Evolutionary conservation across 1,140 invertebrate genomes (phyloP), one percentile per base, ranked within the genome.

Genomic region (Drosophila albomicans): DNA sequence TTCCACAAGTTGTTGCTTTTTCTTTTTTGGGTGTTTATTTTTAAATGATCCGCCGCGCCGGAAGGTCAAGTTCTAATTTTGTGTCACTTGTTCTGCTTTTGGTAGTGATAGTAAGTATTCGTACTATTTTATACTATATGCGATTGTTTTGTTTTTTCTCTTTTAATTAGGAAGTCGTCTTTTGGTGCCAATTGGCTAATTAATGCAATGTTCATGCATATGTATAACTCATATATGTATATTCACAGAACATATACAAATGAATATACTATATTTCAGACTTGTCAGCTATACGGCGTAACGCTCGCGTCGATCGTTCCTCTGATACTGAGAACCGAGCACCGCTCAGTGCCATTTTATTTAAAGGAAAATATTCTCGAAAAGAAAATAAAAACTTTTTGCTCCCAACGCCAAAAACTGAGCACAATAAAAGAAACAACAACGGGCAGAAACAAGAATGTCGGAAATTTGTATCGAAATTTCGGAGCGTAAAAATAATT

Each of bases 221-320:
- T 49, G 35, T 7, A 59, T 61, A 35, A 38, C 35, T 10, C 56
- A 51, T 30, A 67, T 62, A 70, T 57, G 59, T 75, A 67, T 76
- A 67, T 77, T 41, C 45, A 45, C 25, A 25, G n/a, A 51, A 16
- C 45, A 28, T 35, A 54, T 32, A 28, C 71, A 68, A 71, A 68
- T 74, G 56, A 62, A 61, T 66, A 69, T 32, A 32, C 5, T 2
- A 63, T 77, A 61, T 81, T 74, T 64, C 15, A 48, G 61, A 72
- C 30, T 63, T 48, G 41, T 75, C 69, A 70, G 45, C 68, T 56
- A 61, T 68, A 66, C 20, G 20, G 75, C 78, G 85, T 72, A 84
- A 78, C 85, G 80, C 65, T 89, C 84, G 85, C 85, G 78, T 56
- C 85, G 84, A 82, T 88, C 54, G 80, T 51, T 75, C 68, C 49